Evolutionary conservation across 1,140 invertebrate genomes (phyloP).

Genomic region (Drosophila sulfurigaster): DNA sequence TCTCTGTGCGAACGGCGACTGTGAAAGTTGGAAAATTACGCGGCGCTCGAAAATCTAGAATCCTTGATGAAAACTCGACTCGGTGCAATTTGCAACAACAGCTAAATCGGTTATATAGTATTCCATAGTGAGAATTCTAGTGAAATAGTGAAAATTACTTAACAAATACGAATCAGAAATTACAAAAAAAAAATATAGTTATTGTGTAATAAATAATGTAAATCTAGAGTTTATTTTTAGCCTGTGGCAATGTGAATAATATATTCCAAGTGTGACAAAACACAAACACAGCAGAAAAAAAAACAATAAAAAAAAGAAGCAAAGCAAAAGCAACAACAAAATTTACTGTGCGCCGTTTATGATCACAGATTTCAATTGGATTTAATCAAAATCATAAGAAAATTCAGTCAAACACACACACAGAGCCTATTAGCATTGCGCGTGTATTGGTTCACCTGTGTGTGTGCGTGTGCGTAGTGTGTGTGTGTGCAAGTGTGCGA

Average conservation of each 20-base stretch:
- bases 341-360: slow-evolving; percentile 50
- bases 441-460: slow-evolving; percentile 45
- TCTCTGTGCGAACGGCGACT: slow-evolving; percentile 73
- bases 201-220: background rate
- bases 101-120: background rate
- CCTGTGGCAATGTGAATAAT: slow-evolving; percentile 32
- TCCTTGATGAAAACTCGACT: slow-evolving; percentile 3
- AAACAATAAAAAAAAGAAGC: slow-evolving; percentile 9
- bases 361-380: slow-evolving; percentile 83
- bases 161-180: slow-evolving; percentile 20
- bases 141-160: slow-evolving; percentile 1
- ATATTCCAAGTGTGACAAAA: background rate
- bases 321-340: slow-evolving; percentile 34
- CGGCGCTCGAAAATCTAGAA: slow-evolving; percentile 18
- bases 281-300: background rate
- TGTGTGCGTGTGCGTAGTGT: slow-evolving; percentile 11
- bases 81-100: background rate
- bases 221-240: slow-evolving; percentile 24
- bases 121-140: background rate
- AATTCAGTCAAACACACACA: slow-evolving; percentile 51
- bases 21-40: slow-evolving; percentile 55
- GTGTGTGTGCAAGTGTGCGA: slow-evolving; percentile 20
- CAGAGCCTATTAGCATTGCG: slow-evolving; percentile 54
- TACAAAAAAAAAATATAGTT: background rate
- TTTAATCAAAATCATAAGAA: slow-evolving; percentile 83